Conservation (phyloP, 2,113 vertebrate species). For the Natator depressus region DNA sequence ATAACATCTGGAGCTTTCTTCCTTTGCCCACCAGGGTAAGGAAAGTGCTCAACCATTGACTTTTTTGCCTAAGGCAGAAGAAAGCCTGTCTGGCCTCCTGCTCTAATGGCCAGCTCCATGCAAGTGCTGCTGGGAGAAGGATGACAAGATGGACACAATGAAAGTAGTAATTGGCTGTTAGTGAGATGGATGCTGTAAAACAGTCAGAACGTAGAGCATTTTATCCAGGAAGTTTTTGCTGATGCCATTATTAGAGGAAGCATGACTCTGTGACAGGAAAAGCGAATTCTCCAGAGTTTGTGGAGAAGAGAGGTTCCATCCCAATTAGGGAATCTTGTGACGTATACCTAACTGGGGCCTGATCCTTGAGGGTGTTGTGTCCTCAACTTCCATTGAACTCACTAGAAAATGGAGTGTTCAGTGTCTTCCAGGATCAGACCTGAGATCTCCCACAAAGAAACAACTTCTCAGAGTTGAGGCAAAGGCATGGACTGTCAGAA, state of each 20-base stretch:
- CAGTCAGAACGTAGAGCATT: not conserved
- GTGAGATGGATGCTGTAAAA: not conserved
- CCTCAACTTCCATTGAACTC: not conserved
- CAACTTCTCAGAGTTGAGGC: not conserved
- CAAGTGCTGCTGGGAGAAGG: not conserved
- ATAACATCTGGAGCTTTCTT: not conserved
- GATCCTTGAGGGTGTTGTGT: not conserved
- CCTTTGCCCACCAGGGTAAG: not conserved
- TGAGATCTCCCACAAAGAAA: not conserved
- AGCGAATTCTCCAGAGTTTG: not conserved
- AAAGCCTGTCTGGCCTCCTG: not conserved
- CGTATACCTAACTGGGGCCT: no score
- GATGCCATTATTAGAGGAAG: not conserved
- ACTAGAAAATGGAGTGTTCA: not conserved
- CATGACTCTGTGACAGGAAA: not conserved
- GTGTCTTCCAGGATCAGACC: not conserved
- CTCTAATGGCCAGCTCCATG: not conserved
- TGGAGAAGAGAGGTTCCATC: not conserved
- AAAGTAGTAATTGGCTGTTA: not conserved
- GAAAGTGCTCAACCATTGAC: not conserved
- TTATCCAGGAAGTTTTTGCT: not conserved
- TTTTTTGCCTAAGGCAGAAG: not conserved
- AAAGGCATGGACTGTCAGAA: not conserved
- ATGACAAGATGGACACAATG: not conserved
- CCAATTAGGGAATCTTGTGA: not conserved